phyloP scores from a whole-genome alignment of 2,797 vertebrate genomes.

The Aulostomus chinensis region DNA sequence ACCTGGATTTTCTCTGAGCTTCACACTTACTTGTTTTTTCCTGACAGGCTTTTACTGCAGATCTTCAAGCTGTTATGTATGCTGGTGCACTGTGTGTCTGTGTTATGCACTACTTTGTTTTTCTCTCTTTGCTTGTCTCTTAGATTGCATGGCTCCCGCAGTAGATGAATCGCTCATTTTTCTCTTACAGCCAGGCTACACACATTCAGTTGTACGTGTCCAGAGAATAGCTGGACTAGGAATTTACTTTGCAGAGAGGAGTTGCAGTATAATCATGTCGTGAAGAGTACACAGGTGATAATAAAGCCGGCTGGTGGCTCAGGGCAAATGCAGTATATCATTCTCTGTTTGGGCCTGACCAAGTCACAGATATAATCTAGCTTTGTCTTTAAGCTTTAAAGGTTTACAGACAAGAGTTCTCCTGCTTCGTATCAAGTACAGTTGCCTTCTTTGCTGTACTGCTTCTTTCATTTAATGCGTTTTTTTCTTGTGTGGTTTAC shows the following conservation, averaged over 20 bases:
- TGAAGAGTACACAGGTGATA: slow-evolving; percentile 54
- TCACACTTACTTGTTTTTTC: slow-evolving; percentile 2
- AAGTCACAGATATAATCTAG: slow-evolving; percentile 47
- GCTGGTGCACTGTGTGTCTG: slow-evolving; percentile 22
- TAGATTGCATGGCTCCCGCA: slow-evolving; percentile 28
- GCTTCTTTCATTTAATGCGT: background rate
- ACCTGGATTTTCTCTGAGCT: slow-evolving; percentile 11
- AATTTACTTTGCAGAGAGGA: slow-evolving; percentile 54
- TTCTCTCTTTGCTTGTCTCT: slow-evolving; percentile 32
- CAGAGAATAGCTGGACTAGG: slow-evolving; percentile 33
- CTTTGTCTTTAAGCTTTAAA: slow-evolving; percentile 49
- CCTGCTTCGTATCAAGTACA: slow-evolving; percentile 39
- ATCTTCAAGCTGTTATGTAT: slow-evolving; percentile 49
- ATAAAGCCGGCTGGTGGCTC: slow-evolving; percentile 51
- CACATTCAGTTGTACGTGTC: slow-evolving; percentile 5
- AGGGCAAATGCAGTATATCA: slow-evolving; percentile 49
- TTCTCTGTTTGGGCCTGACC: slow-evolving; percentile 45
- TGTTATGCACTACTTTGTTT: slow-evolving; percentile 30
- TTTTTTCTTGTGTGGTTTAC: background rate
- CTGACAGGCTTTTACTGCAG: slow-evolving; percentile 29
- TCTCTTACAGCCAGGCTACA: slow-evolving; percentile 27
- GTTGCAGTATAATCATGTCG: slow-evolving; percentile 53
- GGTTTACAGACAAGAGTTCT: slow-evolving; percentile 36
- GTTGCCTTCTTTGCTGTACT: slow-evolving; percentile 13
- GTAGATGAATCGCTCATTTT: slow-evolving; percentile 51